Percentiles rank a stretch among this genome's conserved stretches.
phyloP scores from a whole-genome alignment of 2,888 invertebrate species.

The Candidula unifasciata region DNA sequence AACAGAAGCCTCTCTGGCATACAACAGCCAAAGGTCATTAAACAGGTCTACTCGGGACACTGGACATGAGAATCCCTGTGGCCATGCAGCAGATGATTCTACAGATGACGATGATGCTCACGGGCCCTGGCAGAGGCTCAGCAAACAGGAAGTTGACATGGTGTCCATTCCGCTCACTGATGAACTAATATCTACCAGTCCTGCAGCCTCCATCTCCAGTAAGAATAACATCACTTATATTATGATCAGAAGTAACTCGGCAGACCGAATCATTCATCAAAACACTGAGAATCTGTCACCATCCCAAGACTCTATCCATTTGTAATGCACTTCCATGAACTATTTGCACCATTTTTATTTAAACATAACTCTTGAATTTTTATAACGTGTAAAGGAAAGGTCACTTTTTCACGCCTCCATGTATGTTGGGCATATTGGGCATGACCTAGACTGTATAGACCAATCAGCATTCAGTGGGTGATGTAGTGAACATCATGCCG shows the following conservation, averaged over 20 bases:
- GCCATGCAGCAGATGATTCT: neutral
- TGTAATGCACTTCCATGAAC: too few relatives aligned
- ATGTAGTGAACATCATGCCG: too few relatives aligned
- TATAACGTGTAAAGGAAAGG: too few relatives aligned
- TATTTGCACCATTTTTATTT: too few relatives aligned
- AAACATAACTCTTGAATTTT: too few relatives aligned
- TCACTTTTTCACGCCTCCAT: too few relatives aligned
- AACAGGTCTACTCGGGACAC: neutral
- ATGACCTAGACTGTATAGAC: too few relatives aligned
- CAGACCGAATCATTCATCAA: neutral
- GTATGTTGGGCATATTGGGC: too few relatives aligned
- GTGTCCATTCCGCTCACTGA: neutral
- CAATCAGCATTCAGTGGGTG: too few relatives aligned
- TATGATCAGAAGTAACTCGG: neutral
- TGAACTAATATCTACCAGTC: neutral
- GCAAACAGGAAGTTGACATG: neutral
- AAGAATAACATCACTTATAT: neutral
- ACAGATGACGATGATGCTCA: neutral
- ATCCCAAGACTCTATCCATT: neutral
- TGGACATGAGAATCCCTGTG: slow-evolving; percentile 24
- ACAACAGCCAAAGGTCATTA: neutral
- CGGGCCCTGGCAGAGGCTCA: neutral
- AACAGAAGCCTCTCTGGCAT: neutral
- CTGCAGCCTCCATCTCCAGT: neutral
- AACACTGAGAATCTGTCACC: neutral